Evolutionary conservation across 2,888 invertebrate genomes (phyloP), one percentile per base, ranked within the genome.

Genomic region (Thecophora atra): DNA sequence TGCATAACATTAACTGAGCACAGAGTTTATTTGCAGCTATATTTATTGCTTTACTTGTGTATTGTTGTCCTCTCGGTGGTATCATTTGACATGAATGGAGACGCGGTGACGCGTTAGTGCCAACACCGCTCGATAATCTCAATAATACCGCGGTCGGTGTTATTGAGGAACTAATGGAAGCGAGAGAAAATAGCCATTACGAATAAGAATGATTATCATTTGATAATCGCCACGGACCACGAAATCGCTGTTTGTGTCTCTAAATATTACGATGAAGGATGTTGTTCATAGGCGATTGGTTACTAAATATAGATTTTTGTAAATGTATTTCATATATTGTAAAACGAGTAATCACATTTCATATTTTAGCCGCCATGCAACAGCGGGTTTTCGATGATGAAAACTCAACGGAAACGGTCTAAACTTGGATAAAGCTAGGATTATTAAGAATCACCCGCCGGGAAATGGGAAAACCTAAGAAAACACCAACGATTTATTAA

Each of bases 141-240:
- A 47, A 24, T 47, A 47, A 47, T 26, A 24, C 24, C 2, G 26
- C 44, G 24, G n/a, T n/a, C 37, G 13, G 30, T 63, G 21, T 3
- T 21, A 2, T 60, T 60, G 21, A 21, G 42, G 44, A 37, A 63
- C n/a, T 47, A 44, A 44, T 24, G 8, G 11, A 5, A 24, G 26
- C 54, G 21, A 63, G 42, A 63, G 42, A 30, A 30, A 44, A 17
- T 13, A 51, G 28, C 17, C 37, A 30, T 26, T 7, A 30, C 4
- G 42, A 63, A 63, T 21, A 47, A 26, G n/a, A 47, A 64, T 64
- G 44, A 17, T 47, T 47, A 47, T 64, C 47, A 64, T 26, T 24
- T 64, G 64, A 24, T 21, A 42, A 64, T 47, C 44, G 17, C 7
- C 44, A 47, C 26, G 24, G 64, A 19, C 47, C 64, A 64, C 44